Base-by-base conservation (phyloP, 1,140 invertebrate species). In the Eurosta solidaginis region DNA sequence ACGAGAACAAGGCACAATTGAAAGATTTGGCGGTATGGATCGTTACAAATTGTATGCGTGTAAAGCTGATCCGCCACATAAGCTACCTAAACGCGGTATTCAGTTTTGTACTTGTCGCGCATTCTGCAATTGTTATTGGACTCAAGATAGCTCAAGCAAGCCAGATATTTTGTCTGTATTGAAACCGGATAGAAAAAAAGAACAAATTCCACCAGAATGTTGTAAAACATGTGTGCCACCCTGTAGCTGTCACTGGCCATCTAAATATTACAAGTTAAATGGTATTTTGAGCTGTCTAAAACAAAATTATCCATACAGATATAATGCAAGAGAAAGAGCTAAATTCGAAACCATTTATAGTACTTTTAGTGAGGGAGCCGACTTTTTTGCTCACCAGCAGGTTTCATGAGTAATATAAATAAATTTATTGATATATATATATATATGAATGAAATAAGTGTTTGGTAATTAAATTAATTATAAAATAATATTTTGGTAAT, bases 191-290 rank as follows among this genome's bases (percentile, higher is more conserved):
- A 25, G 54, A 5, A 33, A 59, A 4, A 3, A 25, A 36, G 54
- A 59, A 5, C 54, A 33, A n/a, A 59, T 33, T 33, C 6, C 4
- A 17, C 29, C 29, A 33, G 54, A 29, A 33, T 29, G 29, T 12
- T 79, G 78, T 20, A 17, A 6, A 12, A 25, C 29, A 6, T 79
- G 78, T 14, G 5, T 63, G 2, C 52, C 54, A 4, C 74, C 78
- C 2, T 79, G 78, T 33, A 68, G 50, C 1, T 79, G 78, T 20
- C 74, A 45, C 17, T 79, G 78, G 78, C 49, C 78, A 7, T 50
- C 78, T 5, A 50, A 49, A 12, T 47, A 36, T 14, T 79, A 49
- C 50, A 12, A 47, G 25, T 49, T 63, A 2, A 40, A 74, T 25
- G 52, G 33, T 12, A 12, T 79, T 14, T 44, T 79, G 10, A 40